Conservation (phyloP, 2,113 vertebrate species). For the Laticauda laticaudata region DNA sequence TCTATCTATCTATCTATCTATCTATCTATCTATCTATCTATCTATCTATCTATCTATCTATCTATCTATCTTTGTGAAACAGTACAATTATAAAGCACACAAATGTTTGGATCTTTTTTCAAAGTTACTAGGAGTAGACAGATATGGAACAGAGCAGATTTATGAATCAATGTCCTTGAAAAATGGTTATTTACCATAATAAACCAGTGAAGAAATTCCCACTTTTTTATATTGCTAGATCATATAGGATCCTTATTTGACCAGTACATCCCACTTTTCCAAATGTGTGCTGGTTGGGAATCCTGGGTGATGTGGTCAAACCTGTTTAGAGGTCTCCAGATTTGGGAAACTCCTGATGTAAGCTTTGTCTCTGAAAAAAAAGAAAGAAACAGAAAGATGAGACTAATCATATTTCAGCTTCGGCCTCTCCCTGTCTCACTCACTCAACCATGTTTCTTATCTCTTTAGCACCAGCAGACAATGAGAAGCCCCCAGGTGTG, state of each 20-base stretch:
- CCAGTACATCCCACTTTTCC: neutral
- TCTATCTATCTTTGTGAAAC: neutral
- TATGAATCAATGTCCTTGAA: neutral
- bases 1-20: too few species aligned
- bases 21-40: too few species aligned
- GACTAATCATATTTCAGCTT: neutral
- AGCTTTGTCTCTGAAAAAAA: too few species aligned
- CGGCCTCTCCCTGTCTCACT: neutral
- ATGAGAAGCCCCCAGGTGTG: neutral
- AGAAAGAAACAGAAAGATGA: neutral
- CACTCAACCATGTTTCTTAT: neutral
- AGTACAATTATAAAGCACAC: neutral
- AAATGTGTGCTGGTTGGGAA: neutral
- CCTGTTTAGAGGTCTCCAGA: neutral
- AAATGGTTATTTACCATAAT: neutral
- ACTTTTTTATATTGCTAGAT: too few species aligned
- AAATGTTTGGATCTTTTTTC: neutral
- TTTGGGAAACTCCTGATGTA: too few species aligned
- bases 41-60: too few species aligned
- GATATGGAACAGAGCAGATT: neutral
- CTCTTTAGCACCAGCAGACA: neutral
- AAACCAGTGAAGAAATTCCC: too few species aligned
- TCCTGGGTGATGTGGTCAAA: neutral
- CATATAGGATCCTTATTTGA: neutral
- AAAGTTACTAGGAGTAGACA: neutral